These are phyloP conservation scores for Siniperca chuatsi DNA, from an alignment of 2,113 vertebrate species.

Conservation along the genomic window DNA sequence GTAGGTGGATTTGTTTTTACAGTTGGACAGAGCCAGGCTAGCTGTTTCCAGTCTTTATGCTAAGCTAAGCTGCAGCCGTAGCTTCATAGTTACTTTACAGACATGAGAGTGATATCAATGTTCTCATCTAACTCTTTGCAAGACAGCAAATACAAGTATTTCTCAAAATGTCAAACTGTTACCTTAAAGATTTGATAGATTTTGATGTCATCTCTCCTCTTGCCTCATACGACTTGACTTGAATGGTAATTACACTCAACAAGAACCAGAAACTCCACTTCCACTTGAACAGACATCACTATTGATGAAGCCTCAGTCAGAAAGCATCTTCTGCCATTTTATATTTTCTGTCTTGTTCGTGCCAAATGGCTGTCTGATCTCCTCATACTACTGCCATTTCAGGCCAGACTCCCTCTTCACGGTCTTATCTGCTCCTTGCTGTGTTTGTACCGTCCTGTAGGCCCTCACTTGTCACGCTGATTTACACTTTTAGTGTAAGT, in stretches of 20 bases:
- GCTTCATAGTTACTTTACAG: not conserved
- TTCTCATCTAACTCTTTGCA: not conserved
- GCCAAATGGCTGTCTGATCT: not conserved
- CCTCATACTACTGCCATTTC: conserved; percentile 15
- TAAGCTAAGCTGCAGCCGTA: not conserved
- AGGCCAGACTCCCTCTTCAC: not conserved
- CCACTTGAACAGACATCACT: not conserved
- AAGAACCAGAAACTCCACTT: not conserved
- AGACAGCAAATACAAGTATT: not conserved
- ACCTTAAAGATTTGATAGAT: not conserved
- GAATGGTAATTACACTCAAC: not conserved
- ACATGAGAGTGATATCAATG: too few relatives aligned
- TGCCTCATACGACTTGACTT: not conserved
- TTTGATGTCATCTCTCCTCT: not conserved
- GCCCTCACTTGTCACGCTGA: conserved; percentile 61
- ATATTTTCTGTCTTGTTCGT: not conserved
- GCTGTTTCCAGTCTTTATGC: not conserved
- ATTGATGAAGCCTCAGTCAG: not conserved
- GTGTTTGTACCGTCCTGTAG: conserved; percentile 46
- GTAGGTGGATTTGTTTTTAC: not conserved
- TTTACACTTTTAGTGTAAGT: conserved; percentile 49
- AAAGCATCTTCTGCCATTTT: not conserved
- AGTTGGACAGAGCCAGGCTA: not conserved
- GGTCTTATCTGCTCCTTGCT: conserved; percentile 59
- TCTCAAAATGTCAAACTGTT: not conserved